A percentile compares a stretch with the other conserved stretches of the same genome.
These are phyloP conservation scores for Coendou prehensilis DNA, from an alignment of 2,797 vertebrate species.

Conservation along the genomic window DNA sequence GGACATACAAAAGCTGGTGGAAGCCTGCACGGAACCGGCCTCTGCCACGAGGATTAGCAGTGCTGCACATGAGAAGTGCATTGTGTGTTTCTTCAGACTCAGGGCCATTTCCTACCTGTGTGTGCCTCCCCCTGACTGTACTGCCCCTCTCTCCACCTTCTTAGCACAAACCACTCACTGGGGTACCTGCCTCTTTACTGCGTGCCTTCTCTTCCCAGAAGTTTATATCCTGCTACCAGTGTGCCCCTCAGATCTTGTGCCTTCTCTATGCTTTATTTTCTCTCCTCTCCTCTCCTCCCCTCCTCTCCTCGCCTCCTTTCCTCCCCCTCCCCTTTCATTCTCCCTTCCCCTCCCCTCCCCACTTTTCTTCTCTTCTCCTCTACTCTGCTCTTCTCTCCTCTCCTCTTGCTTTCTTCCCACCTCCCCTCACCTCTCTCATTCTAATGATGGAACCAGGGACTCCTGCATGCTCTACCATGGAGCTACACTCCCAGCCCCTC, in stretches of 20 bases:
- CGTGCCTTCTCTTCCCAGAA: neutral
- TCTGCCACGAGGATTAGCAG: neutral
- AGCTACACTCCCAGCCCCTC: neutral
- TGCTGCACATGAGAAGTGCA: neutral
- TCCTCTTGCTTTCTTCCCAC: neutral
- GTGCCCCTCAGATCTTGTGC: neutral
- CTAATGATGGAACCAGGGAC: neutral
- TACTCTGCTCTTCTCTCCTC: too few relatives aligned
- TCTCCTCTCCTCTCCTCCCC: neutral
- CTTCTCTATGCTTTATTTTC: neutral
- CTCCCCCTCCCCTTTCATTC: neutral
- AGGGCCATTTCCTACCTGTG: neutral
- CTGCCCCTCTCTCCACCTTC: neutral
- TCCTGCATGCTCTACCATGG: neutral
- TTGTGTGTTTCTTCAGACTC: neutral
- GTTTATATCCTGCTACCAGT: neutral
- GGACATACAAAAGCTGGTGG: rapidly evolving
- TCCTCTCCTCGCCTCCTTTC: neutral
- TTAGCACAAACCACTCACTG: neutral
- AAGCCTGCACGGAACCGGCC: neutral
- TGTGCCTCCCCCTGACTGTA: rapidly evolving
- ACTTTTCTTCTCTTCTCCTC: neutral
- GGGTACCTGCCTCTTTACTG: neutral
- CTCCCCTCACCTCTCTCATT: neutral
- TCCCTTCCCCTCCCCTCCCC: neutral